phyloP scores from a whole-genome alignment of 2,888 invertebrate genomes.

The Limnephilus marmoratus region DNA sequence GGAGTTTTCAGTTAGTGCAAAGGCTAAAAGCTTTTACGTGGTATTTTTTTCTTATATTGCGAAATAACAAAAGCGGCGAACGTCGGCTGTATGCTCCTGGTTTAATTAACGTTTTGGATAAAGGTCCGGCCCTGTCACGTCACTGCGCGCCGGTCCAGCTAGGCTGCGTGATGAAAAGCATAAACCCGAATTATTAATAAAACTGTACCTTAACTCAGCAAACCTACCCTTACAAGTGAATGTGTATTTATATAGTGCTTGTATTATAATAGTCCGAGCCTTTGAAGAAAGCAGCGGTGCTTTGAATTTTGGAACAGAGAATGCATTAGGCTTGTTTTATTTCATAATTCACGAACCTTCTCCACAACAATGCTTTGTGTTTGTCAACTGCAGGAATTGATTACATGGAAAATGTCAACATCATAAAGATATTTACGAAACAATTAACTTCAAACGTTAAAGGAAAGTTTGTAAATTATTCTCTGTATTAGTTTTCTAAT shows the following conservation, averaged over 20 bases:
- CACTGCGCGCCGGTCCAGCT: background rate
- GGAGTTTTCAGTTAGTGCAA: background rate
- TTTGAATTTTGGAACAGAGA: background rate
- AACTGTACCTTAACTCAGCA: background rate
- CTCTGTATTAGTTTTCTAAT: background rate
- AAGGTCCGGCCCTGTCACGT: background rate
- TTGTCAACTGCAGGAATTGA: background rate
- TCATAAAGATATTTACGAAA: background rate
- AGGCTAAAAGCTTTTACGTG: background rate
- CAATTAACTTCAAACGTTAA: background rate
- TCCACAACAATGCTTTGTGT: background rate
- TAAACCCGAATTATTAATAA: slow-evolving; percentile 14
- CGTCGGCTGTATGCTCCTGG: background rate
- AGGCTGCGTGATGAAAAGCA: background rate
- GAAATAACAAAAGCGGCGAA: background rate
- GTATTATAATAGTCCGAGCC: background rate
- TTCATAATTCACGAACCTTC: background rate
- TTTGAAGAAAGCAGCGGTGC: background rate
- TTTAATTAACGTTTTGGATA: slow-evolving; percentile 14
- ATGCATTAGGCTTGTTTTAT: background rate
- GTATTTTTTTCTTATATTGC: background rate
- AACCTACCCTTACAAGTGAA: background rate
- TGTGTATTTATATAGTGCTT: background rate
- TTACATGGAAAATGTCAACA: background rate
- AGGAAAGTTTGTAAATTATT: no score